Base-by-base conservation (phyloP, 1,140 invertebrate species). In the Neotoxoptera formosana region DNA sequence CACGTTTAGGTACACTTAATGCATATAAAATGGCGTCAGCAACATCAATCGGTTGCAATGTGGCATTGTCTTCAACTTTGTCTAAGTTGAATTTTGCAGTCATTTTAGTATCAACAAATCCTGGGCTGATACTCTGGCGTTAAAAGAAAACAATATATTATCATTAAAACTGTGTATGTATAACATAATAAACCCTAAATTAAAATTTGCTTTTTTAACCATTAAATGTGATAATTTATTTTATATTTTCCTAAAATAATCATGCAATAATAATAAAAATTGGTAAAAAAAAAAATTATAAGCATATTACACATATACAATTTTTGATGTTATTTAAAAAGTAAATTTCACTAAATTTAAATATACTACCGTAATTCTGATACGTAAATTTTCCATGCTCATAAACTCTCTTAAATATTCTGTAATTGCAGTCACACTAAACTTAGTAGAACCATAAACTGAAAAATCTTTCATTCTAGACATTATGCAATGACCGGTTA, bases 111-210 rank as follows among this genome's bases (percentile, higher is more conserved):
- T 48, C 23, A 34, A 91, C 90, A 3, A 91, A 25, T 83, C 90
- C 90, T 0, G 90, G 90, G 25, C 90, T 91, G n/a, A 91, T 83
- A 41, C 90, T 91, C 90, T 91, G 25, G n/a, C 11, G 60, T 25
- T n/a, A 81, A 20, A 81, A 81, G 36, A n/a, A 17, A 81, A 81
- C 41, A 23, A 11, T 21, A 23, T 84, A 84, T 45, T 45, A 4
- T 53, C 53, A 17, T 53, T 53, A 23, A 53, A 53, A 23, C 7
- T 0, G 23, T 17, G 0, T 53, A 53, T 20, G 51, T 51, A 51
- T 1, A 21, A 53, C 23, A 53, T 53, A 53, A 53, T 23, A 53
- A 23, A 53, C 23, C 3, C 21, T 53, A 53, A 53, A 23, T 21
- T 3, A 4, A 51, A 20, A 51, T n/a, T n/a, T n/a, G n/a, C n/a